A percentile compares a stretch with the other conserved stretches of the same genome.
These are phyloP conservation scores for Galeopsomyia nigrocyanea DNA, from an alignment of 2,888 invertebrate species.

Conservation along the genomic window DNA sequence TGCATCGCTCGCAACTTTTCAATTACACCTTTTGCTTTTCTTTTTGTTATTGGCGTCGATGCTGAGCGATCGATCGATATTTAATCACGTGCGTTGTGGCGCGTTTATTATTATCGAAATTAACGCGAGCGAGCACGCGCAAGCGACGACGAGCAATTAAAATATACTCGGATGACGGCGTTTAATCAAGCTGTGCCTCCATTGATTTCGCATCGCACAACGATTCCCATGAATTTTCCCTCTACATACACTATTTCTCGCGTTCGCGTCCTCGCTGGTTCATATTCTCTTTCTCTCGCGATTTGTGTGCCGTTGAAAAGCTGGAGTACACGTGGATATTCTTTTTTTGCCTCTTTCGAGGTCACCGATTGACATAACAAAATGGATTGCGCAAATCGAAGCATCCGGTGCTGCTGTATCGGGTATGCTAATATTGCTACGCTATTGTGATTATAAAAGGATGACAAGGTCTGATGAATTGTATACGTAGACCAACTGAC, in stretches of 20 bases:
- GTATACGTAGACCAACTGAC: too few species aligned
- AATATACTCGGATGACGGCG: constrained; percentile 48
- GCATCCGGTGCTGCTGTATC: too few species aligned
- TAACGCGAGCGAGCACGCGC: constrained; percentile 43
- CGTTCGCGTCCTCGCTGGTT: background rate
- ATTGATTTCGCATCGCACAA: constrained; percentile 39
- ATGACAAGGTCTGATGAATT: too few species aligned
- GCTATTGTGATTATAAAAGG: too few species aligned
- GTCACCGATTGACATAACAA: too few species aligned
- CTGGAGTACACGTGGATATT: too few species aligned
- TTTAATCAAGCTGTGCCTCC: constrained; percentile 43
- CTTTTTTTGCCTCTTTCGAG: too few species aligned
- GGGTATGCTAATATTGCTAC: too few species aligned
- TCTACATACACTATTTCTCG: background rate
- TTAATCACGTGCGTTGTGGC: constrained; percentile 30
- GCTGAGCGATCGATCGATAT: constrained; percentile 33
- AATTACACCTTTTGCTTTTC: constrained; percentile 5
- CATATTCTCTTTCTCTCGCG: too few species aligned
- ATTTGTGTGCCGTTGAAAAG: too few species aligned
- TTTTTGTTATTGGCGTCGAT: background rate
- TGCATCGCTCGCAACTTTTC: background rate
- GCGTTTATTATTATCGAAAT: constrained; percentile 53
- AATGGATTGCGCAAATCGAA: too few species aligned
- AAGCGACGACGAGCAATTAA: constrained; percentile 53
- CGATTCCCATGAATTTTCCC: constrained; percentile 12